Conservation (phyloP, 1,140 invertebrate species). For the Helicoverpa zea region DNA sequence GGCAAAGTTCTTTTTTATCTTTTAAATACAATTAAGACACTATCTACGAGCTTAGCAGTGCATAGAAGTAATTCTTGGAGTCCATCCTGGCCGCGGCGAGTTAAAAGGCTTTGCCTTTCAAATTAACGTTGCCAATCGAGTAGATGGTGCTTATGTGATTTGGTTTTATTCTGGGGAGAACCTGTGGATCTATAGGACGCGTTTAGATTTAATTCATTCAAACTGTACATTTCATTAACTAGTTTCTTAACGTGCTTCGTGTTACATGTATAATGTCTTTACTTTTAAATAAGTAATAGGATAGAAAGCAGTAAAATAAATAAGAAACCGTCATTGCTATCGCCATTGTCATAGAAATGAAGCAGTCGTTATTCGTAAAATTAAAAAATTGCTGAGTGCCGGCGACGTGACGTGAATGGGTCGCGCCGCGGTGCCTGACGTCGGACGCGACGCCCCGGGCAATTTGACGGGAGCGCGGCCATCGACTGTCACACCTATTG, state of each 20-base stretch:
- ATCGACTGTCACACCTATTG: constrained; percentile 33
- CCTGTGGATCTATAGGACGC: background rate
- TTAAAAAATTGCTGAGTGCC: constrained; percentile 30
- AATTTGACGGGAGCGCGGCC: background rate
- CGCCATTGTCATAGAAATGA: background rate
- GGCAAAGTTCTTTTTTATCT: constrained; percentile 16
- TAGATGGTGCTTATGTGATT: constrained; percentile 4
- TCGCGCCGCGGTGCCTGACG: background rate
- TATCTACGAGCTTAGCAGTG: constrained; percentile 12
- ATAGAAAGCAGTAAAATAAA: too few species aligned
- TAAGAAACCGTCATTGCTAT: background rate
- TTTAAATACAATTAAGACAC: constrained; percentile 41
- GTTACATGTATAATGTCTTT: background rate
- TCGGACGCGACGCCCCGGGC: constrained; percentile 1
- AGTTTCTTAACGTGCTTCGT: too few species aligned
- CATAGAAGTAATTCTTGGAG: constrained; percentile 11
- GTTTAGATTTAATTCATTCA: background rate
- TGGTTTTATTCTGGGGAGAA: background rate
- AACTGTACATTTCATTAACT: background rate
- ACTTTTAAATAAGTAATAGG: background rate
- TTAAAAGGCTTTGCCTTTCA: constrained; percentile 18
- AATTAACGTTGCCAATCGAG: constrained; percentile 23
- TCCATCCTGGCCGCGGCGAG: background rate
- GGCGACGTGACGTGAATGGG: constrained; percentile 25
- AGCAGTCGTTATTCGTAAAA: constrained; percentile 27